These are phyloP conservation scores for Mirza zaza DNA, from an alignment of 2,113 vertebrate genomes.

Conservation along the genomic window DNA sequence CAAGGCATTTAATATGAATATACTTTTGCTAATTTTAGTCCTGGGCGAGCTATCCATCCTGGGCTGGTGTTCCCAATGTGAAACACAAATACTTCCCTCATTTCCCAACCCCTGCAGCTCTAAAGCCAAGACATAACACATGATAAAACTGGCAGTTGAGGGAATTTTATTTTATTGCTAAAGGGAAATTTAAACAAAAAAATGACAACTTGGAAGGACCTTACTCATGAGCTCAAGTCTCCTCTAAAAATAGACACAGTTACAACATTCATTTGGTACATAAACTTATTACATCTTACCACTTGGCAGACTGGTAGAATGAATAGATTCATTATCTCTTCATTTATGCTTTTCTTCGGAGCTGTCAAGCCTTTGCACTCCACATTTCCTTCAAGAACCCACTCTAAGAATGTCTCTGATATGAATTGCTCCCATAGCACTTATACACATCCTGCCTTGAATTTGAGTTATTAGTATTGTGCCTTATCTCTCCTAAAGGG, in stretches of 20 bases:
- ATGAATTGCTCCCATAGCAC: slow-evolving; percentile 32
- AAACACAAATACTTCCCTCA: slow-evolving; percentile 38
- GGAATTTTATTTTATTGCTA: slow-evolving; percentile 66
- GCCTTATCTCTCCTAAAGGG: slow-evolving; percentile 1
- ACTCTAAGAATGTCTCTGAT: slow-evolving; percentile 55
- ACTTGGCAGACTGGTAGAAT: slow-evolving; percentile 48
- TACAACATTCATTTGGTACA: slow-evolving; percentile 67
- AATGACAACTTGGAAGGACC: slow-evolving; percentile 57
- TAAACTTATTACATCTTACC: slow-evolving; percentile 66
- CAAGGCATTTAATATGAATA: slow-evolving; percentile 17
- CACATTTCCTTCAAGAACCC: slow-evolving; percentile 52
- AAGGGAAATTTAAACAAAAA: slow-evolving; percentile 69
- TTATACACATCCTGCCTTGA: not conserved
- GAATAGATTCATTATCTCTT: slow-evolving; percentile 70
- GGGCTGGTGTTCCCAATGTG: not conserved
- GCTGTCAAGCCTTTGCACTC: slow-evolving; percentile 39
- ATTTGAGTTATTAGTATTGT: slow-evolving; percentile 6
- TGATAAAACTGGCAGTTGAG: slow-evolving; percentile 66
- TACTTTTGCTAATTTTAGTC: slow-evolving; percentile 4
- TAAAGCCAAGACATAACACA: slow-evolving; percentile 58
- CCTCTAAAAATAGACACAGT: slow-evolving; percentile 74
- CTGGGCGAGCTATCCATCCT: slow-evolving; percentile 9
- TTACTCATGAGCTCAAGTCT: slow-evolving; percentile 62
- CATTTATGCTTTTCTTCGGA: slow-evolving; percentile 62
- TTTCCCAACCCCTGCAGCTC: slow-evolving; percentile 32